A percentile compares a stretch with the other conserved stretches of the same genome.
Conservation (phyloP, 2,113 vertebrate genomes). For the Pollimyrus isidori region DNA sequence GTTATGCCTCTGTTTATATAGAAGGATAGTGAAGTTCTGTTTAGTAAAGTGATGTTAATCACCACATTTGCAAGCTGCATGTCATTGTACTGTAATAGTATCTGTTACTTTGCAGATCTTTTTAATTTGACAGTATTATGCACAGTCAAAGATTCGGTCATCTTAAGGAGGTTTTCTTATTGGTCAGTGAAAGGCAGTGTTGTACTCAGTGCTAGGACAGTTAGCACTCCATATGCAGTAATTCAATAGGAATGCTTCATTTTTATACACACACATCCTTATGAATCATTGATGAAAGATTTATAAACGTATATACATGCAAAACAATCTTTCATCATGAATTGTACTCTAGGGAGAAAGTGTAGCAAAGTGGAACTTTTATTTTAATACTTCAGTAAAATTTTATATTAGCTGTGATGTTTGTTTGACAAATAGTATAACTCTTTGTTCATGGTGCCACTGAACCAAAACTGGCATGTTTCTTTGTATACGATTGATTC, state of each 20-base stretch:
- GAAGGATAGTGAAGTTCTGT: neutral
- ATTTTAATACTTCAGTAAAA: neutral
- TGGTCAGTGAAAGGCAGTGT: neutral
- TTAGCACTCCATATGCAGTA: neutral
- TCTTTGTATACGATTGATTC: neutral
- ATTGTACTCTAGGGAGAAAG: neutral
- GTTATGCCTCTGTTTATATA: neutral
- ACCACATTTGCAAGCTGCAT: neutral
- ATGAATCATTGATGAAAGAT: neutral
- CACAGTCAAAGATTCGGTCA: neutral
- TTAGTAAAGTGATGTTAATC: constrained; percentile 1
- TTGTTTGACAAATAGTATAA: neutral
- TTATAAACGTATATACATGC: neutral
- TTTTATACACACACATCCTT: neutral
- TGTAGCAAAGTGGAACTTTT: neutral
- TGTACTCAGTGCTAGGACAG: neutral
- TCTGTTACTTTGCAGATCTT: neutral
- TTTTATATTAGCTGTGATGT: neutral
- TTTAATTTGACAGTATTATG: neutral
- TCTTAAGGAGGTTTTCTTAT: neutral
- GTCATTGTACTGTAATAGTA: neutral
- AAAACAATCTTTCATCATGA: neutral
- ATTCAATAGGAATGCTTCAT: neutral
- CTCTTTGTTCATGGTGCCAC: neutral
- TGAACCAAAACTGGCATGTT: neutral